A percentile compares a stretch with the other conserved stretches of the same genome.
phyloP scores from a whole-genome alignment of 2,797 vertebrate genomes.

The Acrocephalus scirpaceus region DNA sequence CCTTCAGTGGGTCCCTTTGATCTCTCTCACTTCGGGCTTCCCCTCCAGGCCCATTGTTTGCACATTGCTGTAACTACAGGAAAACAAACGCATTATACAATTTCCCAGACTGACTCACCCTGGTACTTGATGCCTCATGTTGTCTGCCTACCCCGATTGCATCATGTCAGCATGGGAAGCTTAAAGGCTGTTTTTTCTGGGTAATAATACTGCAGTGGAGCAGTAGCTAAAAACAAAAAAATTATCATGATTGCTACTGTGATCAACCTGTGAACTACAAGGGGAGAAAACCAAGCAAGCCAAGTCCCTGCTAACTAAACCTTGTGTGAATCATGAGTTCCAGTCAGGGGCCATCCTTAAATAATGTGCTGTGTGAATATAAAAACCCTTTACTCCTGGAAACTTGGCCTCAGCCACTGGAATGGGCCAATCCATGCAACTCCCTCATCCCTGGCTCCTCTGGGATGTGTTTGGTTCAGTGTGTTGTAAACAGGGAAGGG shows the following conservation, averaged over 20 bases:
- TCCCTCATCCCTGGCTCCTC: slow-evolving; percentile 34
- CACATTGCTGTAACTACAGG: slow-evolving; percentile 66
- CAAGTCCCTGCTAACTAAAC: background rate
- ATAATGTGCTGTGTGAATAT: slow-evolving; percentile 19
- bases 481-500: slow-evolving; percentile 39
- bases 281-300: background rate
- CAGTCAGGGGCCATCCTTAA: slow-evolving; percentile 29
- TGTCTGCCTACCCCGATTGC: slow-evolving; percentile 51
- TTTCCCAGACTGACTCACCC: slow-evolving; percentile 67
- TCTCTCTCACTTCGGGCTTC: slow-evolving; percentile 50
- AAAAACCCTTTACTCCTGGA: slow-evolving; percentile 55
- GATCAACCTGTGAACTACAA: slow-evolving; percentile 16
- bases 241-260: background rate
- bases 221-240: background rate
- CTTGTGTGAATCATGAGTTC: slow-evolving; percentile 60
- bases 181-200: slow-evolving; percentile 60
- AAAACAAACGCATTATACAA: slow-evolving; percentile 42
- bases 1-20: slow-evolving; percentile 58
- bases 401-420: slow-evolving; percentile 59
- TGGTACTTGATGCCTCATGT: slow-evolving; percentile 44
- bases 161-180: slow-evolving; percentile 42
- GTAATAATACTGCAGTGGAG: slow-evolving; percentile 27
- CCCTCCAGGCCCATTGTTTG: slow-evolving; percentile 62
- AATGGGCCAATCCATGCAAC: background rate
- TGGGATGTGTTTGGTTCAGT: background rate